Percentiles rank a stretch among this genome's conserved stretches.
Evolutionary conservation across 2,113 vertebrate genomes (phyloP).

Genomic region (Neodontobutis hainanensis): DNA sequence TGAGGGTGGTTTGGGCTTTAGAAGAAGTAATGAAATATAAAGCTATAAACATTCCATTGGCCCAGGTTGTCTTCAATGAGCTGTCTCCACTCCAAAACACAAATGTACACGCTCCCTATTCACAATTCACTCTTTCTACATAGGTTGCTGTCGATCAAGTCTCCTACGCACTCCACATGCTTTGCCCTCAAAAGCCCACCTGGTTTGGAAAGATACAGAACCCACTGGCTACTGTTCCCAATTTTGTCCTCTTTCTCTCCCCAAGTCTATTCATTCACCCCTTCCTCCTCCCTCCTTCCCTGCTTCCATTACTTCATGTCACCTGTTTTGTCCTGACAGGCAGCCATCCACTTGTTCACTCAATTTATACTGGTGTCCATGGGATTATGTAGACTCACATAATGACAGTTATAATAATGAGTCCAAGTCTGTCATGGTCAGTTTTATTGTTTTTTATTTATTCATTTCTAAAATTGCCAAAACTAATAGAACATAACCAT

Average conservation of each 20-base stretch:
- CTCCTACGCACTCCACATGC: neutral
- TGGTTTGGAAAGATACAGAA: constrained; percentile 19
- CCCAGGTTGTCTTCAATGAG: neutral
- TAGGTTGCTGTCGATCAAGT: neutral
- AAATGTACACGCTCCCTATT: neutral
- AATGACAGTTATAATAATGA: no score
- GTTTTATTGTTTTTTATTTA: no score
- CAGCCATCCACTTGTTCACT: neutral
- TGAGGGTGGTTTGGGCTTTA: neutral
- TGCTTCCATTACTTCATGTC: neutral
- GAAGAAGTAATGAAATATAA: neutral
- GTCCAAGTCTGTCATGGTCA: neutral
- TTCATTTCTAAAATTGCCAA: no score
- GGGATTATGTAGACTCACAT: neutral
- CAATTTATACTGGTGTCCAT: neutral
- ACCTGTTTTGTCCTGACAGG: neutral
- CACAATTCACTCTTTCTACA: neutral
- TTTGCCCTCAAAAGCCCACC: neutral
- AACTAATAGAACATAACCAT: no score
- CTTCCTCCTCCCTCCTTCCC: neutral
- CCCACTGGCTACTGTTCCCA: constrained; percentile 6
- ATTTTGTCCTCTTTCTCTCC: constrained; percentile 6
- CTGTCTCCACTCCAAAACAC: neutral
- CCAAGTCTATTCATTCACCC: neutral
- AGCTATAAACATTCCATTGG: constrained; percentile 4